Conservation (phyloP, 2,888 invertebrate species). For the Drepanosiphum platanoidis region DNA sequence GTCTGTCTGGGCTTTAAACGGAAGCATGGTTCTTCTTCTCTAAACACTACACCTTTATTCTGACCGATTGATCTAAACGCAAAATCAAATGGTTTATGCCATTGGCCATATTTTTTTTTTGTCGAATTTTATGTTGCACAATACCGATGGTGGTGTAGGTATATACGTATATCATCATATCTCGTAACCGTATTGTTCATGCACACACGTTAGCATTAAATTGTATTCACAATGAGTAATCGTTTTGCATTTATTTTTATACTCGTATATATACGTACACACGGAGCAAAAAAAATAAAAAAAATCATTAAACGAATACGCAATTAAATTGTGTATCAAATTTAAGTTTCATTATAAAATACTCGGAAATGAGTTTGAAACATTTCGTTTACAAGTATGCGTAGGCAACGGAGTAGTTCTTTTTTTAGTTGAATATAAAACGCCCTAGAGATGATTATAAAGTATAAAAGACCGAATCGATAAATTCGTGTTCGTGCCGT, state of each 20-base stretch:
- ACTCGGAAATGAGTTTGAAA: neutral
- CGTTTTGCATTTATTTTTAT: neutral
- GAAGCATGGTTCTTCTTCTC: slow-evolving; percentile 60
- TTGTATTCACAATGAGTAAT: neutral
- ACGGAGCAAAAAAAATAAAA: too few relatives aligned
- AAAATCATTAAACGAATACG: too few relatives aligned
- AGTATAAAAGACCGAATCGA: neutral
- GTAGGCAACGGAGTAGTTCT: too few relatives aligned
- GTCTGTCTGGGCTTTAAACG: slow-evolving; percentile 60
- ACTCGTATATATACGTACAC: too few relatives aligned
- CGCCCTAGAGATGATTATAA: neutral
- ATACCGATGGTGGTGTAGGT: too few relatives aligned
- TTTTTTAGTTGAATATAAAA: too few relatives aligned
- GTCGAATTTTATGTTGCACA: too few relatives aligned
- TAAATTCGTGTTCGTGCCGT: neutral
- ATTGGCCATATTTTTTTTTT: too few relatives aligned
- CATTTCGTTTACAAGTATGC: neutral
- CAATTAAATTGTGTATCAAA: neutral
- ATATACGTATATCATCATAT: neutral
- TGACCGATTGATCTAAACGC: neutral
- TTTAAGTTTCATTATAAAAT: slow-evolving; percentile 30
- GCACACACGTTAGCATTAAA: neutral
- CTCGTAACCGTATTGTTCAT: neutral
- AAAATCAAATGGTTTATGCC: slow-evolving; percentile 4
- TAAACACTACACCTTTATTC: slow-evolving; percentile 39